phyloP scores from a whole-genome alignment of 2,888 invertebrate genomes.

The Eudemis profundana region DNA sequence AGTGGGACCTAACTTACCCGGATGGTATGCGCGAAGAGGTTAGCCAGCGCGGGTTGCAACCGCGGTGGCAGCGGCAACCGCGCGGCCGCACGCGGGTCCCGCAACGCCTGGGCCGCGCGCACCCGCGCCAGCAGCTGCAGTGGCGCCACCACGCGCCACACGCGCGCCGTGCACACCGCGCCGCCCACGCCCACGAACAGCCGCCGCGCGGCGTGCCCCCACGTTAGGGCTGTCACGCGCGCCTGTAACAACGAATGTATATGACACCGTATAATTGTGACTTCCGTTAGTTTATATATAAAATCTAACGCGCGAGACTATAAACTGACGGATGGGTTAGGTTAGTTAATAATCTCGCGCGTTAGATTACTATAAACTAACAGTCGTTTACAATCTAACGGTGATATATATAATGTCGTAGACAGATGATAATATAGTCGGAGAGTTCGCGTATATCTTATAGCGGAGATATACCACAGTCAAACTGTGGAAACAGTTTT shows the following conservation, averaged over 20 bases:
- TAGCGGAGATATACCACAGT: too few relatives aligned
- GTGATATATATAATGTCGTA: too few relatives aligned
- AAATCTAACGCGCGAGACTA: too few relatives aligned
- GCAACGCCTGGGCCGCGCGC: constrained; percentile 90
- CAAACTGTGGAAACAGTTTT: too few relatives aligned
- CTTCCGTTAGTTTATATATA: too few relatives aligned
- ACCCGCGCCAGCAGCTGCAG: constrained; percentile 95
- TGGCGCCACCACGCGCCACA: constrained; percentile 95
- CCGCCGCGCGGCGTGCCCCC: constrained; percentile 99
- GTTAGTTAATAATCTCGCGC: not conserved
- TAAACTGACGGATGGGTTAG: too few relatives aligned
- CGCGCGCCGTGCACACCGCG: constrained; percentile 96
- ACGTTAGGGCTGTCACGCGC: constrained; percentile 96
- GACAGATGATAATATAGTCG: too few relatives aligned
- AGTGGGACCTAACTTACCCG: constrained; percentile 88
- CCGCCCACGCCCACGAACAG: constrained; percentile 94
- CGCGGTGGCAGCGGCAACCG: constrained; percentile 94
- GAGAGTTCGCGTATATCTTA: too few relatives aligned
- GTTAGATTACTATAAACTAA: too few relatives aligned
- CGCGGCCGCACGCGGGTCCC: constrained; percentile 90
- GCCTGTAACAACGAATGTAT: constrained; percentile 77
- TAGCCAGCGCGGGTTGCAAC: constrained; percentile 93
- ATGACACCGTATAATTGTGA: too few relatives aligned
- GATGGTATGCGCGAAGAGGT: constrained; percentile 96
- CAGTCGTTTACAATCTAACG: too few relatives aligned